These are phyloP conservation scores for Crematogaster levior DNA, from an alignment of 2,888 invertebrate genomes.

Conservation along the genomic window DNA sequence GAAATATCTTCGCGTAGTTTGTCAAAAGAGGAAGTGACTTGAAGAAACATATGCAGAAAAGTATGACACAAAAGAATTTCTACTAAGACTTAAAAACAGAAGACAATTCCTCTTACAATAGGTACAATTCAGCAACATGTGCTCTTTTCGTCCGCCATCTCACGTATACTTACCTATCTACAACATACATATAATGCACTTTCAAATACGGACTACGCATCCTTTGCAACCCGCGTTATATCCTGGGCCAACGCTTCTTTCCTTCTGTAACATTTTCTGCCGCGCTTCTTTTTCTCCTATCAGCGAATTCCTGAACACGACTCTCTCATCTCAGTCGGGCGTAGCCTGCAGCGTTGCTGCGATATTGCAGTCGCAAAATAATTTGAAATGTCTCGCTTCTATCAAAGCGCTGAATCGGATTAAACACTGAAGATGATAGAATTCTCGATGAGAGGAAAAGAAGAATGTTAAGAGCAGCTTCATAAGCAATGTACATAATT, in stretches of 20 bases:
- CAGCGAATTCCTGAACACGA: conserved; percentile 38
- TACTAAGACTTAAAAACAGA: conserved; percentile 31
- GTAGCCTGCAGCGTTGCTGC: conserved; percentile 2
- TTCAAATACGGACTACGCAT: conserved; percentile 29
- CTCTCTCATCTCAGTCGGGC: conserved; percentile 23
- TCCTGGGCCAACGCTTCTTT: conserved; percentile 26
- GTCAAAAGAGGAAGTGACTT: conserved; percentile 9
- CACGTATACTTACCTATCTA: neutral
- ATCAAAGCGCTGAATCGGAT: conserved; percentile 35
- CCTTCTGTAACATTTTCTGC: conserved; percentile 33
- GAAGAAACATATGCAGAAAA: conserved; percentile 30
- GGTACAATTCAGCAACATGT: conserved; percentile 25
- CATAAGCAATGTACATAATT: neutral
- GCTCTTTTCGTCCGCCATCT: conserved; percentile 1
- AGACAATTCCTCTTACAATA: conserved; percentile 37
- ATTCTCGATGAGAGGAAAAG: neutral
- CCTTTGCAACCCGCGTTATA: conserved; percentile 43
- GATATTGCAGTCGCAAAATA: conserved; percentile 46
- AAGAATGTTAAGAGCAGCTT: neutral
- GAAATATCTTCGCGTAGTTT: conserved; percentile 17
- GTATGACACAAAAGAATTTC: neutral
- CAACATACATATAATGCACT: conserved; percentile 15
- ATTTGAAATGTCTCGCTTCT: conserved; percentile 34
- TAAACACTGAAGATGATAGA: neutral
- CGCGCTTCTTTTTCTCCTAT: conserved; percentile 24